Evolutionary conservation across 1,140 invertebrate genomes (phyloP), one percentile per base, ranked within the genome.

Genomic region (Aphis craccivora): DNA sequence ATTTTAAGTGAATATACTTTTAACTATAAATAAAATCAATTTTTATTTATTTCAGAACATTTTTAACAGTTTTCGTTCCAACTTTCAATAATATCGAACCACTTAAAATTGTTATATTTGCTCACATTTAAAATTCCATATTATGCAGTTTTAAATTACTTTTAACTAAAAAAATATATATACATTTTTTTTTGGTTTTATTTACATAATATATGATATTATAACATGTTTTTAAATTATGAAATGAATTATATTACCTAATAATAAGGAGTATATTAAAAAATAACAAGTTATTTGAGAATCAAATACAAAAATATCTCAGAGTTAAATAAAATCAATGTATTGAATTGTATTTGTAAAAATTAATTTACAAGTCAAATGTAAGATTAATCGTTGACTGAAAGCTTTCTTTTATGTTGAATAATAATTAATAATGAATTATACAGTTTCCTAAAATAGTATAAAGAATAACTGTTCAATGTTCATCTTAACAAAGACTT

Each of bases 341-440:
- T 87, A 20, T 14, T n/a, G n/a, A n/a, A n/a, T n/a, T n/a, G 18
- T 2, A 14, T 7, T 7, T 43, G n/a, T 43, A 43, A 7, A 60
- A 67, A 60, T 67, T 90, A 67, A 90, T 90, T 90, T 90, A 90
- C 89, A 90, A 90, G 53, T 90, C 37, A 90, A 90, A 90, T 90
- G 23, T 30, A 67, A 40, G 1, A 67, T 30, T 90, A 67, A 90
- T 60, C 55, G 25, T 90, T 67, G 8, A 20, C 11, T 25, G 23
- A 67, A 90, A 67, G 55, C 40, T 43, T 67, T 89, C n/a, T 89
- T 55, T 89, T 90, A n/a, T 67, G 88, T 30, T 67, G 55, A 67
- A 90, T 90, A 90, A 67, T 67, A 43, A 89, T 89, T 76, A 18
- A n/a, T 76, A 76, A 76, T 76, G n/a, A 76, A 76, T 76, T 89